phyloP scores from a whole-genome alignment of 2,113 vertebrate genomes.

The Oryzias celebensis region DNA sequence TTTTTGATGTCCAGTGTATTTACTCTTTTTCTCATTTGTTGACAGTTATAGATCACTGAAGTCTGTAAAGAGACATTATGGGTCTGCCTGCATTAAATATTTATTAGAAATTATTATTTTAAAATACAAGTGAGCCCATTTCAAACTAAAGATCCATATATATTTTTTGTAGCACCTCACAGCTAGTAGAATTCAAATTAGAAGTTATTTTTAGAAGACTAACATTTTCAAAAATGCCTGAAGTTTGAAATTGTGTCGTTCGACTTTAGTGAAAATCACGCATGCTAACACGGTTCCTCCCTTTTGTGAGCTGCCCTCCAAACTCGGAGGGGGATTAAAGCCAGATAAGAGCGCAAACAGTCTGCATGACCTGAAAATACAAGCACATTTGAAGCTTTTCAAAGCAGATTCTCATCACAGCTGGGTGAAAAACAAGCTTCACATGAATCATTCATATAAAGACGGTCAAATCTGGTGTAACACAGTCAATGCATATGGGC shows the following conservation, averaged over 20 bases:
- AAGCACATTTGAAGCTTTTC: conserved; percentile 2
- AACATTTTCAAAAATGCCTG: no score
- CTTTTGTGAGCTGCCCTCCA: conserved; percentile 15
- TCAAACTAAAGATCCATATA: no score
- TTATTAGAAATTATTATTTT: no score
- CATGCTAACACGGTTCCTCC: conserved; percentile 30
- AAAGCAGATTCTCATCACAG: conserved; percentile 3
- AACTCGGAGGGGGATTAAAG: conserved; percentile 14
- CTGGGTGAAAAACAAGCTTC: background rate
- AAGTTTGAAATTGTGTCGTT: conserved; percentile 5
- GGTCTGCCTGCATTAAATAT: no score
- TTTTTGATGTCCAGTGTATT: no score
- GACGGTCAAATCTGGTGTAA: conserved; percentile 60
- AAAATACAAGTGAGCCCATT: no score
- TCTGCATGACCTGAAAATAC: background rate
- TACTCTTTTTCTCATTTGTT: no score
- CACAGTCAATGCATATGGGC: background rate
- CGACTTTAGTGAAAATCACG: conserved; percentile 22
- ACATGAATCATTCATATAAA: conserved; percentile 16
- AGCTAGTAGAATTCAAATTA: no score
- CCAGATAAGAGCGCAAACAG: conserved; percentile 3
- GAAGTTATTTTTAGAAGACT: no score
- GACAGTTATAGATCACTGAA: no score
- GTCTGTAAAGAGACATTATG: no score
- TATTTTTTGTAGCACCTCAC: no score